Evolutionary conservation across 2,888 invertebrate species (phyloP), one percentile per base, ranked within the genome.

Genomic region (Frankliniella fusca): DNA sequence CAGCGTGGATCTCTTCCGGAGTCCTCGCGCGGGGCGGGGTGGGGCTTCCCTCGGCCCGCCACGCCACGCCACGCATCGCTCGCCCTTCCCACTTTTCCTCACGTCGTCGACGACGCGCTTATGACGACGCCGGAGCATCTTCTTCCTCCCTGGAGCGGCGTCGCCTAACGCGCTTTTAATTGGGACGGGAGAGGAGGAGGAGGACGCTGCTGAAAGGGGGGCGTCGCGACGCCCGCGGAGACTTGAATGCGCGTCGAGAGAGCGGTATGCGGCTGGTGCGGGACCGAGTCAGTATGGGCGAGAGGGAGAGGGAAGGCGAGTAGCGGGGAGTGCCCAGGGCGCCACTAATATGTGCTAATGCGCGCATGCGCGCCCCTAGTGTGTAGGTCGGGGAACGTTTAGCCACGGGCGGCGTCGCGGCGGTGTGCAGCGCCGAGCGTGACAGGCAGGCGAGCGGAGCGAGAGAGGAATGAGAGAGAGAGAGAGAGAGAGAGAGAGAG

Each of bases 401-500:
- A 38, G 12, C 15, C 18, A 20, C 50, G 12, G 76, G 80, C 28
- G 70, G 48, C 50, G 38, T 80, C n/a, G 48, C 38, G 61, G 76
- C 18, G 48, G 1, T 28, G 5, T 28, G 81, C 23, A 81, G 80
- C 80, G 70, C 50, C 48, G 82, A 79, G 80, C 15, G 65, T 3
- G 54, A 20, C 28, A 18, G 76, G 48, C 27, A 50, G 28, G 54
- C 49, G 38, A 18, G 79, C 50, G 82, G 48, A 23, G 23, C 48
- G 70, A 48, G 10, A 38, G 54, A 61, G n/a, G 15, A 20, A 61
- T 38, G 81, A 81, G 82, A 61, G 81, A 80, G 81, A 80, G 79
- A 50, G 70, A 70, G 82, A 80, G 82, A 76, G 83, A 80, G 81
- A 38, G 82, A 70, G 81, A 81, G 83, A 80, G 82, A 28, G 82